These are phyloP conservation scores for Strigamia transsilvanica DNA, from an alignment of 2,888 invertebrate genomes.

Conservation along the genomic window DNA sequence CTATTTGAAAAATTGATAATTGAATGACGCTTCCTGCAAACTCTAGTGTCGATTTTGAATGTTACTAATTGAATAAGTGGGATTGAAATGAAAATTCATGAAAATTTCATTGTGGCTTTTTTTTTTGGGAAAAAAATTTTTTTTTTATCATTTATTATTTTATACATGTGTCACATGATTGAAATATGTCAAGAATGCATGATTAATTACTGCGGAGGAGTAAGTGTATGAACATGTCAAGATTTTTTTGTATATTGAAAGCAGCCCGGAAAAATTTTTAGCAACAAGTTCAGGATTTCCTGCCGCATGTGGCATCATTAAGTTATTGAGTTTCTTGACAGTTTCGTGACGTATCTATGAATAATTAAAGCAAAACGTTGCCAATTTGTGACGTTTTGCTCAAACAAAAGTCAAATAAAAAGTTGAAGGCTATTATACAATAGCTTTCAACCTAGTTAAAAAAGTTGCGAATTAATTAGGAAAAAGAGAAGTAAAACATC, in stretches of 20 bases:
- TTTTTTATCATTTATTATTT: background rate
- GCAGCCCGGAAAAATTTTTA: constrained; percentile 31
- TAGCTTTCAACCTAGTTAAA: constrained; percentile 9
- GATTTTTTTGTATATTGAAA: background rate
- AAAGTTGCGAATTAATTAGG: background rate
- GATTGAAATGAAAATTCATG: background rate
- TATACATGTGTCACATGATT: background rate
- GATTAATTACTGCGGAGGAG: background rate
- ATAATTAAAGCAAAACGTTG: constrained; percentile 31
- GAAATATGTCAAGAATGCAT: constrained; percentile 11
- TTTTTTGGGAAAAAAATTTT: background rate
- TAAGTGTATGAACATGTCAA: background rate
- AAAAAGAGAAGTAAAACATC: background rate
- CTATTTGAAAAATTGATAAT: constrained; percentile 1
- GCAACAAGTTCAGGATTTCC: constrained; percentile 37
- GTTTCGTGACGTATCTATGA: constrained; percentile 39
- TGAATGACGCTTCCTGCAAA: background rate
- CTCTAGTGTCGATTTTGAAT: background rate
- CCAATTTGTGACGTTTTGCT: constrained; percentile 11
- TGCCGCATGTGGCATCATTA: constrained; percentile 19
- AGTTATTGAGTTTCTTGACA: constrained; percentile 24
- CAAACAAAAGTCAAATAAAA: too few relatives aligned
- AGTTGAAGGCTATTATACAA: too few relatives aligned
- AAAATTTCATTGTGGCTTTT: background rate
- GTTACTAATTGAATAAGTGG: background rate